Conservation (phyloP, 2,797 vertebrate genomes). For the Hephaestus fuliginosus region DNA sequence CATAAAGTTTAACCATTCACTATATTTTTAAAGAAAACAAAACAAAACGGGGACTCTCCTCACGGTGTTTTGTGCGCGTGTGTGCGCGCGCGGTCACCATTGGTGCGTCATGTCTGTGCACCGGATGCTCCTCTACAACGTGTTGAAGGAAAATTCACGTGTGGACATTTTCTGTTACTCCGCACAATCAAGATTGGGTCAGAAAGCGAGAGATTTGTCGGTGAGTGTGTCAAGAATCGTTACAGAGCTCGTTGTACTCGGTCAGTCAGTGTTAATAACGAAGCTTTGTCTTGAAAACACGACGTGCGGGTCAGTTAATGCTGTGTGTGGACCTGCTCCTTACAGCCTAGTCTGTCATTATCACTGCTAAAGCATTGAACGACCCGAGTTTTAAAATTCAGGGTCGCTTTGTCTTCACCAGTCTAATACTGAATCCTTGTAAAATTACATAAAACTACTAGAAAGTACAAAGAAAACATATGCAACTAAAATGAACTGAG, state of each 20-base stretch:
- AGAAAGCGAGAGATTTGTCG: conserved; percentile 2
- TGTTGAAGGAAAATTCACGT: conserved; percentile 75
- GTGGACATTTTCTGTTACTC: conserved; percentile 40
- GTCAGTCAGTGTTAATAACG: accelerated
- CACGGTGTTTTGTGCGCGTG: too few relatives aligned
- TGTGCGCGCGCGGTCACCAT: neutral
- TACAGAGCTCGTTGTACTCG: accelerated
- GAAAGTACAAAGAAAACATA: neutral
- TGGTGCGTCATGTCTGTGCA: conserved; percentile 51
- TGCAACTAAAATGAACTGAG: neutral
- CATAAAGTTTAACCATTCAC: accelerated
- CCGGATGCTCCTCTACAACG: conserved; percentile 77
- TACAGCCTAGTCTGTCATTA: conserved; percentile 1
- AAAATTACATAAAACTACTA: neutral
- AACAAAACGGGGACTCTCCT: neutral
- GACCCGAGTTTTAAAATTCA: neutral
- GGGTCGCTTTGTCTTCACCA: neutral
- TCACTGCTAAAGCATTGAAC: neutral
- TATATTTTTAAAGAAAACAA: neutral
- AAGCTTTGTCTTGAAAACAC: neutral
- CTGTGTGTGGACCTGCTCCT: neutral
- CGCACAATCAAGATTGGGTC: neutral
- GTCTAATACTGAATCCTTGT: neutral
- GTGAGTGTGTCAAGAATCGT: conserved; percentile 56
- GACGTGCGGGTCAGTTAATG: neutral